These are phyloP conservation scores for Cordilura impudica DNA, from an alignment of 2,888 invertebrate genomes.

Conservation along the genomic window DNA sequence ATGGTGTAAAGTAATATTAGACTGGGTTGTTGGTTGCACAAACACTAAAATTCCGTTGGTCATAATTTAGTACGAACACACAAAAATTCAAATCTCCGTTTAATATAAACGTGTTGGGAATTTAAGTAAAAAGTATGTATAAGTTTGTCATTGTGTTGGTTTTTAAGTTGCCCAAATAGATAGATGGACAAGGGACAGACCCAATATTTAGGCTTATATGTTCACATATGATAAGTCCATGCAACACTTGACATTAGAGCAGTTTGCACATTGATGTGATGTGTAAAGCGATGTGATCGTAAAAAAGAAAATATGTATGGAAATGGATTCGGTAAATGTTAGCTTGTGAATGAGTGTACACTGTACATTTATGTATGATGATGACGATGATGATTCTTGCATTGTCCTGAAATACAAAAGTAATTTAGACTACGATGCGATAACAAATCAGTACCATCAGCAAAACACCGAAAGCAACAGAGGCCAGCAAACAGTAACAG, in stretches of 20 bases:
- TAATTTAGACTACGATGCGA: slow-evolving; percentile 55
- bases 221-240: slow-evolving; percentile 16
- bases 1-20: too few relatives aligned
- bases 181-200: slow-evolving; percentile 11
- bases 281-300: slow-evolving; percentile 56
- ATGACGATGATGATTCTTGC: slow-evolving; percentile 31
- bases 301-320: slow-evolving; percentile 31
- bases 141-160: slow-evolving; percentile 43
- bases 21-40: slow-evolving; percentile 34
- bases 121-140: slow-evolving; percentile 13
- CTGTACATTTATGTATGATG: neutral
- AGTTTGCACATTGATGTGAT: slow-evolving; percentile 56
- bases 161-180: slow-evolving; percentile 13
- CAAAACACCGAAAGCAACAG: slow-evolving; percentile 31
- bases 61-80: slow-evolving; percentile 56
- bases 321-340: slow-evolving; percentile 25
- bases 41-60: slow-evolving; percentile 51
- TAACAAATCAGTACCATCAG: slow-evolving; percentile 55
- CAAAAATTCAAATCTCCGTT: slow-evolving; percentile 61
- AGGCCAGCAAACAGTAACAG: slow-evolving; percentile 28
- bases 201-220: neutral
- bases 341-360: neutral
- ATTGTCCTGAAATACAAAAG: slow-evolving; percentile 53
- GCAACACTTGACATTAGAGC: slow-evolving; percentile 55
- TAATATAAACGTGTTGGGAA: slow-evolving; percentile 59